Percentiles rank a stretch among this genome's conserved stretches.
phyloP scores from a whole-genome alignment of 2,797 vertebrate species.

The Acanthornis magna region DNA sequence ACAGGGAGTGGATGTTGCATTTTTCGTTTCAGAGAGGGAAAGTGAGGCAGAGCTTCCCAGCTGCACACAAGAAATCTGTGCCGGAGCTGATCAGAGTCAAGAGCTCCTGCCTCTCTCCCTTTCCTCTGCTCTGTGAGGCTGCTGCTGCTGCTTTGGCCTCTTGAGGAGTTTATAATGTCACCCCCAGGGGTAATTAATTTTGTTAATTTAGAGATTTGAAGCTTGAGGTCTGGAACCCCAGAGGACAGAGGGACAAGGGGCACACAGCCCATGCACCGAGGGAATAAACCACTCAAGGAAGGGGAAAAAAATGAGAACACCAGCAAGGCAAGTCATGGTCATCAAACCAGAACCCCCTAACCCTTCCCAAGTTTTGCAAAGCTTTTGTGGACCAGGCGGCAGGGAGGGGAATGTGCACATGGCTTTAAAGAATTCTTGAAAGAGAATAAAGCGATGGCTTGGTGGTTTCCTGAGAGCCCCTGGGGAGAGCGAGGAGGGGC shows the following conservation, averaged over 20 bases:
- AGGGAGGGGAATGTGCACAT: neutral
- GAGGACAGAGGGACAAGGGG: neutral
- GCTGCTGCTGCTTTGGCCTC: neutral
- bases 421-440: neutral
- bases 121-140: neutral
- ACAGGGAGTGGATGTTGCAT: neutral
- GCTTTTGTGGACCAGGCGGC: neutral
- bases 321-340: neutral
- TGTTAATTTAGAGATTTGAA: neutral
- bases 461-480: neutral
- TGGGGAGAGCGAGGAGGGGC: neutral
- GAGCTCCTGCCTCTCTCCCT: neutral
- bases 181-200: neutral
- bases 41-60: neutral
- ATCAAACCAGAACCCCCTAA: neutral
- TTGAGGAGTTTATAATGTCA: neutral
- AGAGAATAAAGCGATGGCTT: neutral
- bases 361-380: neutral
- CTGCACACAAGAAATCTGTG: neutral
- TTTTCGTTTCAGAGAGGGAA: neutral
- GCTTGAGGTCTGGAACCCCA: neutral
- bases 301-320: neutral
- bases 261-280: accelerated
- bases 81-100: neutral
- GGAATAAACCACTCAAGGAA: neutral